Conservation (phyloP, 2,797 vertebrate genomes). For the Eleutherodactylus coqui region DNA sequence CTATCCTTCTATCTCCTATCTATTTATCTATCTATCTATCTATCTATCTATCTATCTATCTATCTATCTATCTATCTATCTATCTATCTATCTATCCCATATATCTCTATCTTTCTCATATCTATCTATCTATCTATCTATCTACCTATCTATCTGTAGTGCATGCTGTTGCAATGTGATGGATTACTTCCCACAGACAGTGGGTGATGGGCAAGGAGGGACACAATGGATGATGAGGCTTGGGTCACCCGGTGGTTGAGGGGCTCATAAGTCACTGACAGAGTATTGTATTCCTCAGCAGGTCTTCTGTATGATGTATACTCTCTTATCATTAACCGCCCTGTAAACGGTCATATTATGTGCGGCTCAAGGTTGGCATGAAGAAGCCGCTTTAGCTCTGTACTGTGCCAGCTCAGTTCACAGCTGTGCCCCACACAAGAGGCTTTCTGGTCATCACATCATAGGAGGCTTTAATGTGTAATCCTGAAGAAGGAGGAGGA, state of each 20-base stretch:
- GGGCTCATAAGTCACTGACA: not conserved
- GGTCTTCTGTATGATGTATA: not conserved
- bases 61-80: not conserved
- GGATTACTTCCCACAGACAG: not conserved
- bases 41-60: not conserved
- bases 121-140: not conserved
- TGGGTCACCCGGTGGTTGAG: not conserved
- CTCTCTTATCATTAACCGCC: not conserved
- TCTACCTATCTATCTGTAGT: not conserved
- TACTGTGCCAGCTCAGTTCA: not conserved
- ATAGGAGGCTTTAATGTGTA: conserved; percentile 31
- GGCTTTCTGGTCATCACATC: conserved; percentile 19
- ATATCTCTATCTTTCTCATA: not conserved
- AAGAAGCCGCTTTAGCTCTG: not conserved
- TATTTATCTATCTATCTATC: not conserved
- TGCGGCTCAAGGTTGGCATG: not conserved
- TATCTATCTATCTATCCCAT: not conserved
- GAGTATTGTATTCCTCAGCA: not conserved
- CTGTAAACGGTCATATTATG: not conserved
- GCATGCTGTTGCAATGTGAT: not conserved
- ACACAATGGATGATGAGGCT: not conserved
- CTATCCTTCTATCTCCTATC: too few relatives aligned
- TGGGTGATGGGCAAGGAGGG: not conserved
- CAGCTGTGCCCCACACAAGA: conserved; percentile 21
- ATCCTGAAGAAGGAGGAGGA: conserved; percentile 11